These are phyloP conservation scores for Mastigias papua DNA, from an alignment of 30 jellyfish, hydroid and myxozoan species.

Conservation along the genomic window DNA sequence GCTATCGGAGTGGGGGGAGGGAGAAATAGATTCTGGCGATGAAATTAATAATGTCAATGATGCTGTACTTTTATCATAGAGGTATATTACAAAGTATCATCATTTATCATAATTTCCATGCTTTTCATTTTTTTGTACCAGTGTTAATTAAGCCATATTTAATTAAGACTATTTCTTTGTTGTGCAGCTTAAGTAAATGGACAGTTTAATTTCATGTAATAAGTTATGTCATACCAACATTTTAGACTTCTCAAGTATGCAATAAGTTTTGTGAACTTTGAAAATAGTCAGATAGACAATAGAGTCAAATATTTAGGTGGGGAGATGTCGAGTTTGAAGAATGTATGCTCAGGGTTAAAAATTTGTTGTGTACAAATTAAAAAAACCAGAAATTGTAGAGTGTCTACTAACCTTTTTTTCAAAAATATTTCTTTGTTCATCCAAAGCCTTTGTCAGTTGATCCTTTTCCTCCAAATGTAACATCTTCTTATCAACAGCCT, in stretches of 20 bases:
- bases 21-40: neutral
- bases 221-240: too few species aligned
- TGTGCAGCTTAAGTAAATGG: neutral
- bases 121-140: neutral
- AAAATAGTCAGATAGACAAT: too few species aligned
- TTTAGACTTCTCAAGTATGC: too few species aligned
- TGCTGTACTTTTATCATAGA: neutral
- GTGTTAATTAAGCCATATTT: neutral
- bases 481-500: constrained; percentile 64
- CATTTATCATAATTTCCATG: neutral
- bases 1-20: too few species aligned
- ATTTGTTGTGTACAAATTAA: too few species aligned
- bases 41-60: neutral
- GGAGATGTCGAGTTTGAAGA: too few species aligned
- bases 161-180: neutral
- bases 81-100: neutral
- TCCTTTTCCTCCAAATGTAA: constrained; percentile 70
- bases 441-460: constrained; percentile 72
- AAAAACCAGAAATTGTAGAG: neutral
- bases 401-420: constrained; percentile 75
- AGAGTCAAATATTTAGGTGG: too few species aligned
- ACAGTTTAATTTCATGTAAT: neutral
- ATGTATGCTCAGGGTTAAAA: too few species aligned
- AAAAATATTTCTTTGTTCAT: constrained; percentile 74
- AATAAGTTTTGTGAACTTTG: too few species aligned